phyloP scores from a whole-genome alignment of 1,140 invertebrate species.

The Drosophila nannoptera region DNA sequence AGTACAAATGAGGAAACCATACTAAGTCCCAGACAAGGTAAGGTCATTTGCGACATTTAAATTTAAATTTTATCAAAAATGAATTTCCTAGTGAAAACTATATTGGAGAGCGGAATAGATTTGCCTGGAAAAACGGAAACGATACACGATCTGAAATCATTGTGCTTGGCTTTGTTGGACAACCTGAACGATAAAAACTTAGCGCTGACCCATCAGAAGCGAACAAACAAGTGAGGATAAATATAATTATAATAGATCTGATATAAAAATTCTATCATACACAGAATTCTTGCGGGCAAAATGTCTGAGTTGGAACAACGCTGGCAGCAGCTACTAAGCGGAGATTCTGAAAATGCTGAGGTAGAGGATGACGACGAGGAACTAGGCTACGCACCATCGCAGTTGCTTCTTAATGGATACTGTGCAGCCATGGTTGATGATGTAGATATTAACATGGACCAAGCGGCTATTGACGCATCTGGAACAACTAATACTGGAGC shows the following conservation, averaged over 20 bases:
- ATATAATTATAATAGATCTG: background rate
- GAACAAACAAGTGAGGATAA: constrained; percentile 85
- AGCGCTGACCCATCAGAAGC: constrained; percentile 89
- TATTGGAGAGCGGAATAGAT: constrained; percentile 83
- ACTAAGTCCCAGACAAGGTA: constrained; percentile 83
- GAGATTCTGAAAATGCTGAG: constrained; percentile 45
- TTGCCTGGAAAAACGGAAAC: constrained; percentile 85
- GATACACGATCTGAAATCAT: constrained; percentile 85
- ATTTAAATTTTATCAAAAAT: background rate
- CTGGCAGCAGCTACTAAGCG: constrained; percentile 72
- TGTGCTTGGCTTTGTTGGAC: constrained; percentile 89
- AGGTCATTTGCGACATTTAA: background rate
- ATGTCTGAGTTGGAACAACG: constrained; percentile 82
- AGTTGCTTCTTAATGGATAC: constrained; percentile 81
- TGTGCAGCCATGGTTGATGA: constrained; percentile 80
- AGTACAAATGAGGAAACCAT: constrained; percentile 80
- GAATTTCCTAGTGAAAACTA: constrained; percentile 82
- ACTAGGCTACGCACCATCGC: constrained; percentile 80
- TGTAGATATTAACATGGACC: constrained; percentile 7
- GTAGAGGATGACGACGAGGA: constrained; percentile 54
- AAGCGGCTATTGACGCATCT: constrained; percentile 18
- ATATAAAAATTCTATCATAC: background rate
- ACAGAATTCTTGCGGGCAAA: constrained; percentile 82
- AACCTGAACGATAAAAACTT: constrained; percentile 91
- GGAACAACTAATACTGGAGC: constrained; percentile 21